Base-by-base conservation (phyloP, 1,140 invertebrate genomes). In the Pinna nobilis region DNA sequence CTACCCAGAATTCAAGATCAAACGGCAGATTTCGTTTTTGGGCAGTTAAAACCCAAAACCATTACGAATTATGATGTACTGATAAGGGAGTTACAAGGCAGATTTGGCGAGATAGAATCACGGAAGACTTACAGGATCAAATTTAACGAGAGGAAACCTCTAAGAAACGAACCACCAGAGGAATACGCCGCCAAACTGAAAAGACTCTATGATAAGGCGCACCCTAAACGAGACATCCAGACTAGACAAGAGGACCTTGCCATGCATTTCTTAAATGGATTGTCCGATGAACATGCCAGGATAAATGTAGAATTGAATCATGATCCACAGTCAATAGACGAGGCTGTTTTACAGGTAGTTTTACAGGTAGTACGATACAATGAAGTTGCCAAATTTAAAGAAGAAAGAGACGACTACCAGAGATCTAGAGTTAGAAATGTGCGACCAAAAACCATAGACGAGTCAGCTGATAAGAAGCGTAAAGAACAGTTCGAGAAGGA, bases 131-230 rank as follows among this genome's bases (percentile, higher is more conserved):
- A 61, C 41, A 28, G 55, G 18, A 49, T 49, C 13, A 64, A 78
- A 64, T 71, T 67, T 74, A 53, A 74, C 37, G 37, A 57, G 53
- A 35, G 55, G 64, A 68, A 55, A 6, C 41, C 70, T 60, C 39
- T 47, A 39, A 20, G 37, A 35, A 50, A 47, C 9, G 63, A 78
- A 39, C 30, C 59, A 35, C n/a, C 33, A 41, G 71, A 70, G 65
- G 68, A 78, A 35, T 74, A 74, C 68, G 67, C 67, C 15, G 71
- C 71, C 1, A 71, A 78, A 61, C 51, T 70, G 9, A 67, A 78
- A 47, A 60, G 55, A 20, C 15, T 74, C 15, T 74, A 70, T 50
- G 59, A 66, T 28, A 70, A 74, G 55, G 70, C 67, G 23, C 71
- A 71, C 23, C 23, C 60, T 37, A 66, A 51, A 30, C 60, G 71